phyloP scores from a whole-genome alignment of 2,888 invertebrate species.

The Falcaria lacertinaria region DNA sequence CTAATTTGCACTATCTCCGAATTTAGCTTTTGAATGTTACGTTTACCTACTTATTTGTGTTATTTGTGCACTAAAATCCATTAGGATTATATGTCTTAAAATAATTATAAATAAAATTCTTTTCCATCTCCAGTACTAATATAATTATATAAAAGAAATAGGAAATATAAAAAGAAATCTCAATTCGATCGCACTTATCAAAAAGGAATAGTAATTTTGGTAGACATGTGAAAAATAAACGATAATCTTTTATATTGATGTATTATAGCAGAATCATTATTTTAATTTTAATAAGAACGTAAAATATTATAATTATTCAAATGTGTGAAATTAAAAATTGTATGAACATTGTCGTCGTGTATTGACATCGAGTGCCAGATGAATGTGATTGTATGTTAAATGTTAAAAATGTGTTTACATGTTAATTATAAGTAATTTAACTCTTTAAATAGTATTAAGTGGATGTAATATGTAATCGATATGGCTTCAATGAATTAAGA shows the following conservation, averaged over 20 bases:
- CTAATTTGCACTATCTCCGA: conserved; percentile 28
- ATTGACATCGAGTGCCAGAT: conserved; percentile 67
- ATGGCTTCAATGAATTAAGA: conserved; percentile 64
- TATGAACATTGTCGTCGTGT: conserved; percentile 29
- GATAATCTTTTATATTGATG: conserved; percentile 6
- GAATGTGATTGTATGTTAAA: conserved; percentile 68
- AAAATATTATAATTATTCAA: conserved; percentile 3
- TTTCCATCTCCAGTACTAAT: too few relatives aligned
- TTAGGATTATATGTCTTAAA: too few relatives aligned
- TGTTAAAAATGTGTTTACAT: conserved; percentile 47
- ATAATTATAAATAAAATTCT: too few relatives aligned
- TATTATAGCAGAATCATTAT: too few relatives aligned
- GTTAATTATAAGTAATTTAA: conserved; percentile 42
- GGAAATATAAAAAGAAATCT: too few relatives aligned
- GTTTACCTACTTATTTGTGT: conserved; percentile 36
- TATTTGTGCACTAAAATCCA: conserved; percentile 10
- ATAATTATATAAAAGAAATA: too few relatives aligned
- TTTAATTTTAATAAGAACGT: too few relatives aligned
- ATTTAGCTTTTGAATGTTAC: conserved; percentile 27
- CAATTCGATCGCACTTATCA: too few relatives aligned
- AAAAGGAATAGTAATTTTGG: too few relatives aligned
- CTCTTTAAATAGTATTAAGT: conserved; percentile 57
- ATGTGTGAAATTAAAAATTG: conserved; percentile 15
- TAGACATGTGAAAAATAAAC: too few relatives aligned
- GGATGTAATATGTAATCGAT: conserved; percentile 58